Base-by-base conservation (phyloP, 2,888 invertebrate species). In the Eretmocerus hayati region DNA sequence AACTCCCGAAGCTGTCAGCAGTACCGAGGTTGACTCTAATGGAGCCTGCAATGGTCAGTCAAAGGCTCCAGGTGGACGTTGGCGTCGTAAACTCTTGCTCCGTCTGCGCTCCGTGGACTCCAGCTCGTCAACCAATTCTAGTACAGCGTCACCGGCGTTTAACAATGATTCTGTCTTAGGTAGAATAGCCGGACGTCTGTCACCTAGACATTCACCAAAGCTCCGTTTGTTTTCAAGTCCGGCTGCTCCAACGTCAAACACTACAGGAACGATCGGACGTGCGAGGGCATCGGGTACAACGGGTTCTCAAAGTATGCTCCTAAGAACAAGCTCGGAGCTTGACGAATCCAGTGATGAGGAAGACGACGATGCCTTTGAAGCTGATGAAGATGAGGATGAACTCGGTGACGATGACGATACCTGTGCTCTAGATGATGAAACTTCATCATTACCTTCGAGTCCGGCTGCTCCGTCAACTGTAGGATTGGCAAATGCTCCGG, bases 51-150 rank as follows among this genome's bases (percentile, higher is more conserved):
- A 42, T 15, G 22, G 41, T 3, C 33, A 41, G 21, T 35, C 36
- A 13, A 33, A 23, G 20, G 19, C 8, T 18, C 9, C 15, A 23
- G 9, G 11, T 30, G 74, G 76, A 56, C 72, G 77, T 46, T 65
- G 78, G 60, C 72, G 77, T 71, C 74, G 76, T 31, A 76, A 77
- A 38, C 74, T 77, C 3, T 74, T 77, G 15, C 68, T 78, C 39
- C 75, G 77, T 58, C 67, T 78, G 30, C 73, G 74, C 69, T 57
- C 78, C 67, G 55, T 66, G 71, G 58, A 77, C 69, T 64, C 63
- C 3, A 9, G 13, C 21, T 58, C 69, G 4, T 62, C 64, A 48
- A 54, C 61, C 23, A 60, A 56, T 18, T 62, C 64, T 6, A 61
- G 66, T 43, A 61, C 64, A 9, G 61, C 66, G 40, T 61, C 63